These are phyloP conservation scores for Philopotamus ludificatus DNA, from an alignment of 1,140 invertebrate genomes.

Conservation along the genomic window DNA sequence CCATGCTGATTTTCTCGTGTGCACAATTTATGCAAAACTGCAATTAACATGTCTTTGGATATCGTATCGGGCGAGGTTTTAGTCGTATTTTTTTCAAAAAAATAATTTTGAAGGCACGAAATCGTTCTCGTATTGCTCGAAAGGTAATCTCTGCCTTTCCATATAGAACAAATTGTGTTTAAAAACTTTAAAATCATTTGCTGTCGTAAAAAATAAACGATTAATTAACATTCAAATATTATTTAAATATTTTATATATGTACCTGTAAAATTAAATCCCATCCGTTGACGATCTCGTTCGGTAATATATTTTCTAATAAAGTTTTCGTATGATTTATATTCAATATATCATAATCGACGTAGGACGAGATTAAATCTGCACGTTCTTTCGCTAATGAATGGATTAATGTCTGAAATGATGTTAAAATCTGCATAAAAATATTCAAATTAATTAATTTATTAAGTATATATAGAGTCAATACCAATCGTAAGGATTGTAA, in stretches of 20 bases:
- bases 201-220: conserved; percentile 3
- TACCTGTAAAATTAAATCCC: conserved; percentile 40
- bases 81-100: conserved; percentile 31
- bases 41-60: conserved; percentile 39
- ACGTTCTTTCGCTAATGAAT: conserved; percentile 37
- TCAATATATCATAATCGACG: conserved; percentile 37
- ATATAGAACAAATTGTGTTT: conserved; percentile 37
- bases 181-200: conserved; percentile 39
- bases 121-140: conserved; percentile 30
- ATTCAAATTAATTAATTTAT: not conserved
- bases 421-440: not conserved
- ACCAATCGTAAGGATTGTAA: conserved; percentile 36
- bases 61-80: conserved; percentile 22
- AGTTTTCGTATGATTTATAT: conserved; percentile 20
- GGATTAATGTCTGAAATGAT: conserved; percentile 38
- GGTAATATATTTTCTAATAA: conserved; percentile 32
- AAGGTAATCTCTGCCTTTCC: conserved; percentile 39
- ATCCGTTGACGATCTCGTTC: conserved; percentile 37
- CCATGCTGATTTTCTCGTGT: conserved; percentile 34
- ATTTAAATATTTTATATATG: no score
- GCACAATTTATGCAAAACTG: conserved; percentile 37
- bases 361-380: conserved; percentile 29
- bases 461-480: no score
- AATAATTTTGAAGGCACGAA: conserved; percentile 23
- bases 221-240: no score